phyloP scores from a whole-genome alignment of 2,797 vertebrate genomes.

The Pogoniulus pusillus region DNA sequence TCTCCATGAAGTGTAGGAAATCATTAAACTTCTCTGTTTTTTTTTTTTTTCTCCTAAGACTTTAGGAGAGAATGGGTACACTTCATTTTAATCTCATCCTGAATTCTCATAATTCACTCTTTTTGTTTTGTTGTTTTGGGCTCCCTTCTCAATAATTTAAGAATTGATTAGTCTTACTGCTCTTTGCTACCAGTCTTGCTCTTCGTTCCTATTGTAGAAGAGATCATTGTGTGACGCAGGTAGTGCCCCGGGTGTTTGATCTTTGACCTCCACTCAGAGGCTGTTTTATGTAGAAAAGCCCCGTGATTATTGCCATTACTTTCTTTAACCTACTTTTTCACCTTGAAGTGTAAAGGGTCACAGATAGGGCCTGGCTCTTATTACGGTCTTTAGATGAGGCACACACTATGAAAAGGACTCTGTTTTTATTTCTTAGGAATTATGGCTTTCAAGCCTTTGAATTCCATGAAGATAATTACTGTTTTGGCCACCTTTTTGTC shows the following conservation, averaged over 20 bases:
- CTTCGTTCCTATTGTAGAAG: conserved; percentile 71
- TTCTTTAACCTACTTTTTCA: conserved; percentile 77
- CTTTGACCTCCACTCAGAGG: conserved; percentile 80
- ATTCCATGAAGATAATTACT: conserved; percentile 77
- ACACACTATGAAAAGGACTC: conserved; percentile 73
- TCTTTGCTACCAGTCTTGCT: conserved; percentile 43
- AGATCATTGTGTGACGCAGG: conserved; percentile 63
- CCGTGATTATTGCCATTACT: conserved; percentile 79
- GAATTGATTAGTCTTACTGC: conserved; percentile 62
- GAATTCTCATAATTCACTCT: conserved; percentile 22
- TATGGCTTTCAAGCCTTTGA: conserved; percentile 76
- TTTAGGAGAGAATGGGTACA: not conserved
- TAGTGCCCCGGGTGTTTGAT: conserved; percentile 68
- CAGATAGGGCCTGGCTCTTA: conserved; percentile 76
- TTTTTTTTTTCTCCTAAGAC: conserved; percentile 26
- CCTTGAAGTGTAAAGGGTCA: conserved; percentile 79
- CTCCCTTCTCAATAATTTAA: conserved; percentile 56
- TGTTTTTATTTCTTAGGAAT: conserved; percentile 82
- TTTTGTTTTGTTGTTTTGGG: not conserved
- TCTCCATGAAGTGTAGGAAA: conserved; percentile 51
- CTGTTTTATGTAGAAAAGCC: conserved; percentile 84
- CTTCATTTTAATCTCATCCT: conserved; percentile 40
- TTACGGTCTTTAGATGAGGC: conserved; percentile 78
- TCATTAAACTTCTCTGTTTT: not conserved
- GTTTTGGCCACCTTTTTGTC: conserved; percentile 72